Base-by-base conservation (phyloP, 2,888 invertebrate species). In the Scaptomyza cyrtandrae region DNA sequence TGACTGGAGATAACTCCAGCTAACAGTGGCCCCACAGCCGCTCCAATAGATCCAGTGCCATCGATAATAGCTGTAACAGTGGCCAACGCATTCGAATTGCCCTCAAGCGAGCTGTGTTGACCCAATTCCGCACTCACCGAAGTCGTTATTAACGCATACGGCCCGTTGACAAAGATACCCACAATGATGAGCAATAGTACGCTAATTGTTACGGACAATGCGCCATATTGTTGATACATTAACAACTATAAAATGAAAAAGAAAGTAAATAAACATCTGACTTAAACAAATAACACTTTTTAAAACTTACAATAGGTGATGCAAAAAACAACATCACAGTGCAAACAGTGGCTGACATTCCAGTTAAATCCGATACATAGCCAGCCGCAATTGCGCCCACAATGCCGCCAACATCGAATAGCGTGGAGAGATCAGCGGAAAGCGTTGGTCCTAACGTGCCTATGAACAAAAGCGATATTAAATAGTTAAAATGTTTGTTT, bases 31-130 rank as follows among this genome's bases (percentile, higher is more conserved):
- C 99, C 98, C 19, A 98, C 93, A 0, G 98, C 98, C 48, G 98
- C 98, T 59, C 98, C 92, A 67, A 93, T 91, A 3, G 92, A 92
- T 7, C 99, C 98, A 0, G 98, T 98, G 48, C 99, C 99, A 92
- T 99, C 99, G 48, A 99, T 98, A 82, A 99, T 98, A 24, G 98
- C 98, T 0, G 98, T 98, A n/a, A 99, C 98, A 0, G 99, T 99
- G 7, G 99, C 98, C 65, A 99, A 92, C 6, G 98, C 99, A 90
- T 96, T 96, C 0, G 97, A 93, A 92, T 97, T 97, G 2, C 97
- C 97, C 55, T 95, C 95, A 58, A 98, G 93, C 68, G 96, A 96
- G 75, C 95, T 94, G 93, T 98, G 98, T 0, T 97, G 96, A 14
- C 99, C 94, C 6, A 99, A 93, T 90, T 99, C 98, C 0, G 99